Base-by-base conservation (phyloP, 2,113 vertebrate species). In the Rhea americana region DNA sequence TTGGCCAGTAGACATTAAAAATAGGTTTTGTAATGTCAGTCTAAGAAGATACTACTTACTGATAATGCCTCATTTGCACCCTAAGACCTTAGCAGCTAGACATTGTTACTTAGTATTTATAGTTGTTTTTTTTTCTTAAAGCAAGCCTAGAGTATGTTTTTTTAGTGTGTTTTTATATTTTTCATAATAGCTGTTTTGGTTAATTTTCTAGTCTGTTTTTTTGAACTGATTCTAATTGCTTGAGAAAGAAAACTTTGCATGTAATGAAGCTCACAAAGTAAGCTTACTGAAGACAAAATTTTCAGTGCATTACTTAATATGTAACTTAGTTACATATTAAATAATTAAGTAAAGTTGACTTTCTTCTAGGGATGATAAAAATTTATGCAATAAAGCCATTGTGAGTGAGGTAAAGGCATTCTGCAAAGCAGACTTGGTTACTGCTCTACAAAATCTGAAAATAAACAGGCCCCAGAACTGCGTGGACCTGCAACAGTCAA, bases 321-420 rank as follows among this genome's bases (percentile, higher is more conserved):
- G 13, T 35, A 35, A 35, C 35, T 35, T 35, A 35, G 35, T 35
- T 35, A 35, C 35, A 35, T 35, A 35, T 35, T 35, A 35, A 35
- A 35, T 35, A 35, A 35, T 35, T 35, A 35, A 35, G 35, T 35
- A 35, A 35, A 77, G 21, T 55, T 71, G 68, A 71, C 90, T 96
- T 45, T 91, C 35, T 90, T 65, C n/a, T 89, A 99, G 99, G 75
- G 98, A 99, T 96, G 99, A 99, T 97, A 99, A 99, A 97, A 99
- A 99, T 96, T 96, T 99, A 39, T 99, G 98, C 97, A 98, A 91
- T 89, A 99, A 99, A 97, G 98, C 98, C 89, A 95, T 99, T 45
- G 97, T 99, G 94, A 99, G 99, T 91, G 98, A 98, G 66, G 98
- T 99, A 72, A 98, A 97, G 72, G 98, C 99, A 30, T 89, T 98